Evolutionary conservation across 1,140 invertebrate species (phyloP).

Genomic region (Drosophila nigrodunni): DNA sequence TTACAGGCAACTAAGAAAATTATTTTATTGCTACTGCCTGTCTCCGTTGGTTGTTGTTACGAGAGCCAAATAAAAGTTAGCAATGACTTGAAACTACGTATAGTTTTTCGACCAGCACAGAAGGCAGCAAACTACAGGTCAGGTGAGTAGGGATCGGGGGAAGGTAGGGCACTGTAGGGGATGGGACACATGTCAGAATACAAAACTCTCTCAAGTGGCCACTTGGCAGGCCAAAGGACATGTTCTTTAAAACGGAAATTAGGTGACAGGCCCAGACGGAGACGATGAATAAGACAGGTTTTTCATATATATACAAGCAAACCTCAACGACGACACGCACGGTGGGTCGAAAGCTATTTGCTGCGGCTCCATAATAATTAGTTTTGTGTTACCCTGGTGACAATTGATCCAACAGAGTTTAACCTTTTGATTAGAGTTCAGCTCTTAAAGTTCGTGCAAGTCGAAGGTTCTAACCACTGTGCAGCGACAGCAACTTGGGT

Average conservation of each 20-base stretch:
- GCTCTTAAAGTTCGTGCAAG: not conserved
- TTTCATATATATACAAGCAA: slow-evolving; percentile 29
- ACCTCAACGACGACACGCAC: slow-evolving; percentile 14
- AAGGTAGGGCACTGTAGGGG: too few relatives aligned
- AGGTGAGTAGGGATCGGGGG: too few relatives aligned
- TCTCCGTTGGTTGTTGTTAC: slow-evolving; percentile 20
- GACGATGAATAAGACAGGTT: slow-evolving; percentile 45
- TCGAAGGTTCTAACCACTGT: slow-evolving; percentile 16
- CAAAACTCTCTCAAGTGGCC: slow-evolving; percentile 55
- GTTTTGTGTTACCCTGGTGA: not conserved
- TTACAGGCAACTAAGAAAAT: slow-evolving; percentile 12
- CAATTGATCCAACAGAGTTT: not conserved
- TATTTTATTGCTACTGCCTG: slow-evolving; percentile 57
- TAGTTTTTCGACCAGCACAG: slow-evolving; percentile 6
- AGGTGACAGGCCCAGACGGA: slow-evolving; percentile 74
- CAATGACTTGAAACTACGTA: slow-evolving; percentile 60
- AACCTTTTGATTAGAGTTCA: not conserved
- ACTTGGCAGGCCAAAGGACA: slow-evolving; percentile 54
- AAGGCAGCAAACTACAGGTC: not conserved
- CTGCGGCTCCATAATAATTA: not conserved
- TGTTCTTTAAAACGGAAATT: slow-evolving; percentile 80
- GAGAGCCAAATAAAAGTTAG: slow-evolving; percentile 29
- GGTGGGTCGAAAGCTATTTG: slow-evolving; percentile 17
- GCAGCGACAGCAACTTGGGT: slow-evolving; percentile 67
- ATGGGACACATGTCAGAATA: slow-evolving; percentile 30